Evolutionary conservation across 2,888 invertebrate species (phyloP), one percentile per base, ranked within the genome.

Genomic region (Oithona nana): DNA sequence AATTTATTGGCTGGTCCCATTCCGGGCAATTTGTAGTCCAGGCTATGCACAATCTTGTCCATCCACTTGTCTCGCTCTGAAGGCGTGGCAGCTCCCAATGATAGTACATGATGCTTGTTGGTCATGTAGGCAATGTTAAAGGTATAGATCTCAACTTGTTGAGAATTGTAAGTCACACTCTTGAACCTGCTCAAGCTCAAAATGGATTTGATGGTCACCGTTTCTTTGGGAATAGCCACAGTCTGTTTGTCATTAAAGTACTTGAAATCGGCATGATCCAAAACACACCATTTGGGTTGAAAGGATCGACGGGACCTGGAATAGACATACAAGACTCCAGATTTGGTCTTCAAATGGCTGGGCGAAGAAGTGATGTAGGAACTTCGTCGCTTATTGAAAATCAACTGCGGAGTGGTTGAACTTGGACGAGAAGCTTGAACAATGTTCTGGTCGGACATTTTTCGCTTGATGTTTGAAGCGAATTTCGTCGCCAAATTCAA

Each of bases 221-320:
- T 24, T 26, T 59, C 59, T 28, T 59, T 59, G 49, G 59, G 59
- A 22, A 49, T 29, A 22, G 24, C 59, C 28, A 59, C 8, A 26
- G 59, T 28, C 22, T 59, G 28, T 28, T 59, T 24, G 20, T 59
- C 49, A 28, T 59, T 48, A n/a, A 59, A 59, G 50, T 59, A 59
- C 24, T 48, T 22, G 13, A 59, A 50, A 50, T 48, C 24, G 13
- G 26, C 49, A 26, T 59, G 16, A 16, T 29, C 59, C 20, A 59
- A 29, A 24, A 59, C 59, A 29, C 59, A 59, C 59, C 59, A 59
- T 49, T 59, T 59, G n/a, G 48, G 50, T n/a, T 59, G 59, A 16
- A 24, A 26, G 13, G 49, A 2, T 29, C 29, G 48, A 22, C 28
- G 20, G 20, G 28, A 48, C 49, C 50, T 28, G n/a, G 59, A 59